Evolutionary conservation across 2,113 vertebrate species (phyloP).

Genomic region (Heterotis niloticus): DNA sequence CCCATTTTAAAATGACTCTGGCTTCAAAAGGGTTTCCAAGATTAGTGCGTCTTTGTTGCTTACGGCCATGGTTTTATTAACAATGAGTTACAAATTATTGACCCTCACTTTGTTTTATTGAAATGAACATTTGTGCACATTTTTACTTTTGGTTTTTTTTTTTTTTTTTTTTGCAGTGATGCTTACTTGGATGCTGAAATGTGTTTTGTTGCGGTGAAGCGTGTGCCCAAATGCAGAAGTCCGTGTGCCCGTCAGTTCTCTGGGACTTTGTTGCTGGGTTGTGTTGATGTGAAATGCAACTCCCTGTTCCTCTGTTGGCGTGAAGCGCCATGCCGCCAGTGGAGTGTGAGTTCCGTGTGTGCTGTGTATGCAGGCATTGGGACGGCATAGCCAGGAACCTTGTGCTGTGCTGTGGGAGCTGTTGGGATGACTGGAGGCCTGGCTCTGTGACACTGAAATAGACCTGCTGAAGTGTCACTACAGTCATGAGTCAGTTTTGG

Average conservation of each 20-base stretch:
- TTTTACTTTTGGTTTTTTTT: too few relatives aligned
- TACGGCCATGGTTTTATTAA: too few relatives aligned
- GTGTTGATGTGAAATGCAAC: background rate
- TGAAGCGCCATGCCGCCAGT: background rate
- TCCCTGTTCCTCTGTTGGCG: background rate
- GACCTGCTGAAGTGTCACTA: constrained; percentile 33
- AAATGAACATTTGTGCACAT: too few relatives aligned
- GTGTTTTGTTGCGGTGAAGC: too few relatives aligned
- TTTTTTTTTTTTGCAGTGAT: too few relatives aligned
- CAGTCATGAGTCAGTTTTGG: constrained; percentile 37
- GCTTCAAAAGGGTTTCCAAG: too few relatives aligned
- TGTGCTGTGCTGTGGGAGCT: constrained; percentile 20
- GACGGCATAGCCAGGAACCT: background rate
- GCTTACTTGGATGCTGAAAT: too few relatives aligned
- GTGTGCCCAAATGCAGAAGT: background rate
- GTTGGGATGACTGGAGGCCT: background rate
- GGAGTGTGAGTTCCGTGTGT: background rate
- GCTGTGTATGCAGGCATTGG: background rate
- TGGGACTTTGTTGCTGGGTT: background rate
- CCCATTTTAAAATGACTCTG: too few relatives aligned
- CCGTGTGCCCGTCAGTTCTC: background rate
- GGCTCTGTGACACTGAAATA: constrained; percentile 9
- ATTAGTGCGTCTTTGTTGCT: too few relatives aligned
- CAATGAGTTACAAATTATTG: too few relatives aligned
- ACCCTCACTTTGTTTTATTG: too few relatives aligned